Conservation (phyloP, 2,888 invertebrate genomes). For the Tenthredo distinguenda region DNA sequence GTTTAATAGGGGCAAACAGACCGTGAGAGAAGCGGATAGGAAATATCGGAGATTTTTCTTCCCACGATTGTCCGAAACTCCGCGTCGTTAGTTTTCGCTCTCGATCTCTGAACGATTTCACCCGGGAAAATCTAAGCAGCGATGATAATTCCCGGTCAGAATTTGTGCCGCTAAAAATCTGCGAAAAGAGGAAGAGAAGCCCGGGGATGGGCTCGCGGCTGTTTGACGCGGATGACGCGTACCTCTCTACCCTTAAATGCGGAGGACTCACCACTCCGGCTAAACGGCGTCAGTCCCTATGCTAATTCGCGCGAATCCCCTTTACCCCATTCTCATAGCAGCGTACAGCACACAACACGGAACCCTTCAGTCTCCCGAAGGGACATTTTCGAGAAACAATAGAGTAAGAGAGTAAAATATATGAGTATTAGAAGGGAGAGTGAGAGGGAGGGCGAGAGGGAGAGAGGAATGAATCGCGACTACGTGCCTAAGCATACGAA, state of each 20-base stretch:
- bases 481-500: slow-evolving; percentile 75
- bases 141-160: not conserved
- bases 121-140: not conserved
- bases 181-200: slow-evolving; percentile 36
- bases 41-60: not conserved
- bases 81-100: not conserved
- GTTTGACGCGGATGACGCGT: slow-evolving; percentile 11
- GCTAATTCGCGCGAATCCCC: slow-evolving; percentile 37
- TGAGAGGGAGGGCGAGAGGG: not conserved
- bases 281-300: slow-evolving; percentile 44
- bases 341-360: slow-evolving; percentile 9
- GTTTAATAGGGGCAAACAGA: slow-evolving; percentile 55
- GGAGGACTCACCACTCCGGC: slow-evolving; percentile 35
- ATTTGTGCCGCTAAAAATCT: slow-evolving; percentile 43
- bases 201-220: slow-evolving; percentile 44
- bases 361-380: slow-evolving; percentile 47
- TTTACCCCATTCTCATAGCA: slow-evolving; percentile 29
- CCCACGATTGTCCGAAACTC: not conserved
- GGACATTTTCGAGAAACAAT: slow-evolving; percentile 47
- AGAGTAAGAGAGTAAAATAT: slow-evolving; percentile 21
- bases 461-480: slow-evolving; percentile 67
- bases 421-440: slow-evolving; percentile 4
- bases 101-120: not conserved
- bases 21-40: not conserved
- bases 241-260: not conserved